Conservation (phyloP, 53 echinoderm and acorn worm genomes). For the Stichopus horrens region DNA sequence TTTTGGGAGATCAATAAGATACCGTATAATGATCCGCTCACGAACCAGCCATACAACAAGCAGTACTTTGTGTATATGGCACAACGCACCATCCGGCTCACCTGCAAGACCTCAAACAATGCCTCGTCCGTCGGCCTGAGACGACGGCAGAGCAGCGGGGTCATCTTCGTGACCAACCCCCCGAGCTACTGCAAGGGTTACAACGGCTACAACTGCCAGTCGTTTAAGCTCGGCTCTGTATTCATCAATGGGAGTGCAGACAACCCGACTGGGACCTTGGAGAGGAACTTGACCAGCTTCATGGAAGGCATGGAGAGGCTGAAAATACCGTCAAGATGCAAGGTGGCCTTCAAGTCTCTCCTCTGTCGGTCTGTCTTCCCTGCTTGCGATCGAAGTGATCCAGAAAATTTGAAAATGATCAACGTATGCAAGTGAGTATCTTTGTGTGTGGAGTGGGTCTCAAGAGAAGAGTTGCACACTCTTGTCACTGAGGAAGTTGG, state of each 20-base stretch:
- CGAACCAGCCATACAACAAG: not conserved
- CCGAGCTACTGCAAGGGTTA: conserved; percentile 65
- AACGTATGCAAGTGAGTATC: conserved; percentile 62
- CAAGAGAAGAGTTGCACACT: too few species aligned
- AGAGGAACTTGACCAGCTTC: conserved; percentile 44
- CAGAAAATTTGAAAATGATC: conserved; percentile 42
- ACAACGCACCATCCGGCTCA: conserved; percentile 4
- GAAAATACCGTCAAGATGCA: conserved; percentile 35
- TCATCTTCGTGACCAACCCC: conserved; percentile 35
- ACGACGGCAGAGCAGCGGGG: conserved; percentile 19
- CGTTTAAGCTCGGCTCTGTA: conserved; percentile 40
- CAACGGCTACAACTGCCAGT: conserved; percentile 60
- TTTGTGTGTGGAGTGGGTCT: not conserved
- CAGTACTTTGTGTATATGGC: conserved; percentile 22
- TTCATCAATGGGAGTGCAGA: conserved; percentile 61
- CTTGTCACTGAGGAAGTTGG: too few species aligned
- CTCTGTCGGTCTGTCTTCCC: conserved; percentile 71
- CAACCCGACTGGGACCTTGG: conserved; percentile 50
- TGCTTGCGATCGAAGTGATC: conserved; percentile 53
- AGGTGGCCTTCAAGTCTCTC: conserved; percentile 52
- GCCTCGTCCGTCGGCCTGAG: not conserved
- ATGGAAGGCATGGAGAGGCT: conserved; percentile 38
- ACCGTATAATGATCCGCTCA: not conserved
- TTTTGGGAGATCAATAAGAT: conserved; percentile 31
- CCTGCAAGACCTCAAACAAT: conserved; percentile 23